phyloP scores from a whole-genome alignment of 2,888 invertebrate species.

The Cantharis lateralis region DNA sequence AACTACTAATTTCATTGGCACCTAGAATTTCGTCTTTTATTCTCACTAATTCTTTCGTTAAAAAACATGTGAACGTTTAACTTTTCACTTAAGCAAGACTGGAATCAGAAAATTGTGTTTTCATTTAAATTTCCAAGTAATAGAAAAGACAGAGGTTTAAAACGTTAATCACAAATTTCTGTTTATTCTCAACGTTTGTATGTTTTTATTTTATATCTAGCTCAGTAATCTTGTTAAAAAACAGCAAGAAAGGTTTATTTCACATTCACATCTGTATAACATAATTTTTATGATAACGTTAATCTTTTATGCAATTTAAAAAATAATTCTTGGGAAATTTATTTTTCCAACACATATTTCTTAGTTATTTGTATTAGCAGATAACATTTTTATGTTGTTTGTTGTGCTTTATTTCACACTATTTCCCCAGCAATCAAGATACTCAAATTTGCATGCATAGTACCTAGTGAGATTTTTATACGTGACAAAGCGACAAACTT shows the following conservation, averaged over 20 bases:
- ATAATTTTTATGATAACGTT: slow-evolving; percentile 1
- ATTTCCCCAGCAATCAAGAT: neutral
- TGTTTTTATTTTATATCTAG: slow-evolving; percentile 19
- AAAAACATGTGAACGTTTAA: neutral
- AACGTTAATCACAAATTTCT: slow-evolving; percentile 7
- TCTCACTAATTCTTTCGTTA: neutral
- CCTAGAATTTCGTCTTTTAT: neutral
- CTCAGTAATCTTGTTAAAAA: slow-evolving; percentile 24
- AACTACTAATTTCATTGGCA: neutral
- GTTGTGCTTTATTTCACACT: neutral
- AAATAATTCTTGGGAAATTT: neutral
- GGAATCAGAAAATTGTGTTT: neutral
- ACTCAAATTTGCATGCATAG: neutral
- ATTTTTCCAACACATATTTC: neutral
- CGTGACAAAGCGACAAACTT: neutral
- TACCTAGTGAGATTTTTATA: neutral
- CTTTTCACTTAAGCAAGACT: neutral
- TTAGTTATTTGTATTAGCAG: neutral
- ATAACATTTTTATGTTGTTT: neutral
- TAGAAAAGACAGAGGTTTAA: neutral
- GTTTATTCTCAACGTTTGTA: slow-evolving; percentile 23
- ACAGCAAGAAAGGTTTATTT: slow-evolving; percentile 11
- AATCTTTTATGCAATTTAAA: neutral
- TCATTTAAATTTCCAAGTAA: neutral
- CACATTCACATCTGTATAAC: slow-evolving; percentile 12